Base-by-base conservation (phyloP, 2,113 vertebrate species). In the Pundamilia nyererei region DNA sequence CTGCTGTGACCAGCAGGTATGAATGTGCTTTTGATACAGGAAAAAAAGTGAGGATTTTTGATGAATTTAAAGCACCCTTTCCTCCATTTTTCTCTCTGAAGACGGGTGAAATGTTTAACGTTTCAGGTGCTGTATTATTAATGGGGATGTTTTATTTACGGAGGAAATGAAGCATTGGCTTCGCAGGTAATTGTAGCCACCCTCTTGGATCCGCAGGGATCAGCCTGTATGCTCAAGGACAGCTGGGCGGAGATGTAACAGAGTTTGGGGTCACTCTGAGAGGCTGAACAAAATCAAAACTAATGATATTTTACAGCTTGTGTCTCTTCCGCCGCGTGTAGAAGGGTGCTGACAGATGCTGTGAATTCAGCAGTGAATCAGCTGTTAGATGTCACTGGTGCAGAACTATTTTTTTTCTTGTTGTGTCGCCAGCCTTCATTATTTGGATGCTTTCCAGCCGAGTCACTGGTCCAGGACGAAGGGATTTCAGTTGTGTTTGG, bases 81-180 rank as follows among this genome's bases (percentile, higher is more conserved):
- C 29, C 54, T 26, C 26, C 0, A 6, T 33, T 54, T 62, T 83
- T 65, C 80, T 47, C 11, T 65, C 62, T 7, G 35, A 40, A 47
- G n/a, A 6, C 11, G 6, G 42, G 79, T 38, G 58, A 83, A 33
- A 58, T 81, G 65, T 87, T 84, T 80, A 56, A 24, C 0, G 9
- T 54, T 55, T 81, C 47, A 42, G 15, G 2, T 15, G 75, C 4
- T 86, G 86, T 15, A 90, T 91, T 80, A 90, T 83, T 87, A 7
- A 90, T 58, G 21, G 21, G 9, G 4, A 82, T 90, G 86, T 90
- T 90, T 92, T 88, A 92, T 91, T 91, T 79, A 92, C 17, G 40
- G 40, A 68, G 81, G 82, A 91, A 89, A 79, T 45, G n/a, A 89
- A 81, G 81, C 60, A 58, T 87, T 19, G 86, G 26, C 83, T 83